These are phyloP conservation scores for Mormyrus iriodes DNA, from an alignment of 2,113 vertebrate species.

Conservation along the genomic window DNA sequence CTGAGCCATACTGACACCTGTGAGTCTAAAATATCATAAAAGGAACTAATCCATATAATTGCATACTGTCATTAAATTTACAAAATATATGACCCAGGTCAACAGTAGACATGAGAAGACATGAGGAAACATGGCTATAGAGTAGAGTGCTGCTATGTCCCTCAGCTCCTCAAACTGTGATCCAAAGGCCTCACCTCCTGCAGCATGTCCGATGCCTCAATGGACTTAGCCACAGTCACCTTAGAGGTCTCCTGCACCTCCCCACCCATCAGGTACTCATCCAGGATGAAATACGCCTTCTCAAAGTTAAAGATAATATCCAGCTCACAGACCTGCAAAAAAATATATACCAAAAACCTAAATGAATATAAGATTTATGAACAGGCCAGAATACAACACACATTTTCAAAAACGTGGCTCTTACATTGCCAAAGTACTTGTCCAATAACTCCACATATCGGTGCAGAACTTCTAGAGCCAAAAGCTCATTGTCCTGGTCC, in stretches of 20 bases:
- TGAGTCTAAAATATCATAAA: not conserved
- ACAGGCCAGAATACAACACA: not conserved
- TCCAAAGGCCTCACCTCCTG: slow-evolving; percentile 80
- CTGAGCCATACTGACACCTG: not conserved
- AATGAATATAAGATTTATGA: not conserved
- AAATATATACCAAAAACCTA: not conserved
- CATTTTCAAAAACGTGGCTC: not conserved
- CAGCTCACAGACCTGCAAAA: slow-evolving; percentile 85
- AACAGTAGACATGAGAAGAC: not conserved
- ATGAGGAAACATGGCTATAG: not conserved
- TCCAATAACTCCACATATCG: slow-evolving; percentile 95
- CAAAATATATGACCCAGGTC: not conserved
- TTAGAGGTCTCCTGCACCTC: slow-evolving; percentile 97
- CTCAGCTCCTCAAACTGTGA: not conserved
- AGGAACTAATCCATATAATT: not conserved
- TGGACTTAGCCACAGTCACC: slow-evolving; percentile 74
- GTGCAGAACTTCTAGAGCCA: slow-evolving; percentile 88
- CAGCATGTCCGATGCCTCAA: slow-evolving; percentile 91
- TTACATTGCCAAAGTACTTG: slow-evolving; percentile 97
- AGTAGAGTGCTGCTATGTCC: not conserved
- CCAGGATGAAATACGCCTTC: slow-evolving; percentile 97
- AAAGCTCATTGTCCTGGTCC: slow-evolving; percentile 86
- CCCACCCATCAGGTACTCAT: slow-evolving; percentile 93
- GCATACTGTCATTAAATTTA: not conserved
- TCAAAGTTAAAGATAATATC: slow-evolving; percentile 99